Percentiles rank a stretch among this genome's conserved stretches.
Evolutionary conservation across 2,113 vertebrate species (phyloP).

Genomic region (Upupa epops): DNA sequence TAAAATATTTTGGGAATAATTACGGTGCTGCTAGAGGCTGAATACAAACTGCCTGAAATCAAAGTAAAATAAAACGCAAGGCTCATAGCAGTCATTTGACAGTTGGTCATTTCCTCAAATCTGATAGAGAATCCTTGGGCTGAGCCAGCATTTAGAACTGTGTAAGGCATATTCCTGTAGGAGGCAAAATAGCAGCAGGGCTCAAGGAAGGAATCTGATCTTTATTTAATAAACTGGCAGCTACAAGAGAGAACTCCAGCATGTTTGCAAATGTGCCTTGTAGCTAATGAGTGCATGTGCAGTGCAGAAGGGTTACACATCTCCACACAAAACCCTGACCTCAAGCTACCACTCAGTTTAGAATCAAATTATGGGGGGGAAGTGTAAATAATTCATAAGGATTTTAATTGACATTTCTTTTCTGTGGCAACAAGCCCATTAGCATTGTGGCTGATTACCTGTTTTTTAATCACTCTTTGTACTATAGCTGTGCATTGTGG

Average conservation of each 20-base stretch:
- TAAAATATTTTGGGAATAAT: background rate
- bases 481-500: conserved; percentile 12
- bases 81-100: background rate
- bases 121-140: background rate
- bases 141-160: background rate
- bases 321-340: conserved; percentile 8
- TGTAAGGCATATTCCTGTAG: background rate
- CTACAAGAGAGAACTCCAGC: background rate
- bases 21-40: background rate
- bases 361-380: background rate
- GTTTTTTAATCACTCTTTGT: conserved; percentile 62
- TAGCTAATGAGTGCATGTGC: background rate
- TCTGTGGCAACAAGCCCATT: conserved; percentile 30
- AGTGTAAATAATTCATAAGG: conserved; percentile 63
- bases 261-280: background rate
- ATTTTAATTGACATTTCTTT: conserved; percentile 61
- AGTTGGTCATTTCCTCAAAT: conserved; percentile 1
- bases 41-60: conserved; percentile 17
- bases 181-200: background rate
- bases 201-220: background rate
- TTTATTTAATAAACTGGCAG: conserved; percentile 18
- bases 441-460: conserved; percentile 56
- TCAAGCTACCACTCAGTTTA: conserved; percentile 2
- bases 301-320: conserved; percentile 10
- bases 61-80: conserved; percentile 27